Base-by-base conservation (phyloP, 2,888 invertebrate species). In the Dynastes hyllus region DNA sequence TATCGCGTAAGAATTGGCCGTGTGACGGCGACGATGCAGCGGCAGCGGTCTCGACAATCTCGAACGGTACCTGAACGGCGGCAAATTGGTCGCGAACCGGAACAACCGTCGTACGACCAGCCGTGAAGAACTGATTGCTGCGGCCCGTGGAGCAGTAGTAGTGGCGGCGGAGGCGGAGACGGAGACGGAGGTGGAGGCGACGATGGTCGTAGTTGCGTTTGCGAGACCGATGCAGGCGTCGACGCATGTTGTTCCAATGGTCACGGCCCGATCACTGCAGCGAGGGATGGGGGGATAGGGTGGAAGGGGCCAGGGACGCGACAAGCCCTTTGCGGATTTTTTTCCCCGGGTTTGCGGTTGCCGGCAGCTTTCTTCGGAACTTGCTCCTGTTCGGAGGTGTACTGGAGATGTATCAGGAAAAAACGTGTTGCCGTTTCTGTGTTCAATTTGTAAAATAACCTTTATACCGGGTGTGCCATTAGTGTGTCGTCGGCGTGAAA, bases 241-340 rank as follows among this genome's bases (percentile, higher is more conserved):
- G 58, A 73, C 73, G 73, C 73, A 73, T 73, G 73, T 73, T 73
- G 73, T 73, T 58, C 73, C 58, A 73, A 55, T 58, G 73, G 73
- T 73, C 58, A 73, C 73, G 73, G 58, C 73, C 73, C 73, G 73
- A 73, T 73, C 73, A 73, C 73, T 73, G 73, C 88, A 88, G 87
- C 87, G 73, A 87, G 87, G 87, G 87, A 86, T 87, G 85, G 87
- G 87, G 87, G 88, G 88, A 87, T 87, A 86, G 88, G 88, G 87
- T 87, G 86, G 85, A 83, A 83, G 85, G 84, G 82, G 83, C 73
- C 83, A 80, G 81, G 84, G 87, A 87, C 88, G 88, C 88, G 81
- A 5, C 84, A 87, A 87, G 88, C 88, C 88, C 88, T 86, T 84
- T 85, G 86, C 86, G 87, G 87, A 86, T 83, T 79, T 85, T 85